Conservation (phyloP, 2,113 vertebrate genomes). For the Ellobius talpinus region DNA sequence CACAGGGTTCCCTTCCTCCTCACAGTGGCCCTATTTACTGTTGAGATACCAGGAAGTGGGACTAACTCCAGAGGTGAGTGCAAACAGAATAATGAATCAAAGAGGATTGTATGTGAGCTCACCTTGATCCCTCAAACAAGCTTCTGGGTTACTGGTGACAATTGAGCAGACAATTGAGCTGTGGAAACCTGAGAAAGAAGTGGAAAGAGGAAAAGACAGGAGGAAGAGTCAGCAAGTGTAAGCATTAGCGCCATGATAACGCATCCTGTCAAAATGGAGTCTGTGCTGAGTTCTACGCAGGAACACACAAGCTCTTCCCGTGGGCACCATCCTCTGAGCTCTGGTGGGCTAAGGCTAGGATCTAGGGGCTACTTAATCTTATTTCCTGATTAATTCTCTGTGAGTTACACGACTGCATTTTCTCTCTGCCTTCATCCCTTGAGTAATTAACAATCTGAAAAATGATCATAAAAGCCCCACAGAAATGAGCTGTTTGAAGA, state of each 20-base stretch:
- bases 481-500: conserved; percentile 47
- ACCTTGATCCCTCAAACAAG: conserved; percentile 74
- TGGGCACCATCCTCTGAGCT: not conserved
- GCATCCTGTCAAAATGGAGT: not conserved
- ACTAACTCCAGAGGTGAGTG: not conserved
- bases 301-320: not conserved
- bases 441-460: conserved; percentile 61
- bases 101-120: conserved; percentile 39
- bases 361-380: conserved; percentile 54
- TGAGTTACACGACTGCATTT: conserved; percentile 57
- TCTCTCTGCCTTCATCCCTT: conserved; percentile 55
- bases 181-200: conserved; percentile 64
- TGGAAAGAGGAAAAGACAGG: conserved; percentile 34
- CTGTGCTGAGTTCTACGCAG: not conserved
- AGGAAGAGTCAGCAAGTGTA: conserved; percentile 32
- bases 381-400: conserved; percentile 56
- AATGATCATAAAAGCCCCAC: conserved; percentile 54
- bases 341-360: not conserved
- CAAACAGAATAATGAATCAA: conserved; percentile 14
- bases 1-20: too few relatives aligned
- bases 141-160: conserved; percentile 80
- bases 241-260: not conserved
- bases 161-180: conserved; percentile 48
- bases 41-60: not conserved
- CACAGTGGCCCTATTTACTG: not conserved